Conservation (phyloP, 2,888 invertebrate genomes). For the Stenchaetothrips biformis region DNA sequence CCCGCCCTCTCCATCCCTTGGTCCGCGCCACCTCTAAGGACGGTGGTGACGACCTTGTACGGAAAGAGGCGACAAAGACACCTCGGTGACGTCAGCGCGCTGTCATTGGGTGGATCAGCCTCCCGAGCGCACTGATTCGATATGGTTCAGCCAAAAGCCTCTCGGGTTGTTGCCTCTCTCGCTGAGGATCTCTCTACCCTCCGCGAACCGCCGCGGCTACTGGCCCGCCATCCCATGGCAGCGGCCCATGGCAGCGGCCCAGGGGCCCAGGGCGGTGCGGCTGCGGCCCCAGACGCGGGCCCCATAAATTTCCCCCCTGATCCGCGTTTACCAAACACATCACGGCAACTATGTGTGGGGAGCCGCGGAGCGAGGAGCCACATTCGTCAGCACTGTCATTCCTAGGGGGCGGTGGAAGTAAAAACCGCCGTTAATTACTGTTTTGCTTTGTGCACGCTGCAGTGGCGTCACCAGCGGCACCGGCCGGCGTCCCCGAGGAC, state of each 20-base stretch:
- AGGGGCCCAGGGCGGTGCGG: neutral
- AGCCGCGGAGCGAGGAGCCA: neutral
- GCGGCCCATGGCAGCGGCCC: neutral
- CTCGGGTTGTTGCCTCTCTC: too few relatives aligned
- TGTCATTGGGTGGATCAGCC: too few relatives aligned
- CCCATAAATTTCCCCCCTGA: conserved; percentile 21
- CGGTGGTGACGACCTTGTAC: too few relatives aligned
- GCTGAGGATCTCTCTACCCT: too few relatives aligned
- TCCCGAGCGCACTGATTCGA: too few relatives aligned
- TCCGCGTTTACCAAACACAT: conserved; percentile 24
- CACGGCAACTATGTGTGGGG: conserved; percentile 24
- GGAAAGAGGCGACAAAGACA: too few relatives aligned
- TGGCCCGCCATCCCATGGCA: neutral
- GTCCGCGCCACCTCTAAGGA: too few relatives aligned
- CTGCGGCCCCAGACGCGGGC: neutral
- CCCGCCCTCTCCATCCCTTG: too few relatives aligned
- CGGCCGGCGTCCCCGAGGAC: neutral
- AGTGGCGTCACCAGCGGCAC: neutral
- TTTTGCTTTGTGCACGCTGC: conserved; percentile 10
- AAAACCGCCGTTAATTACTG: conserved; percentile 20
- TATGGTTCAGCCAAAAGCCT: too few relatives aligned
- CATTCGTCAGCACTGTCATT: conserved; percentile 24
- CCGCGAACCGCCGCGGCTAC: too few relatives aligned
- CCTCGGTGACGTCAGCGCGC: too few relatives aligned
- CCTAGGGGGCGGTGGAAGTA: neutral